Conservation (phyloP, 1,140 invertebrate species). For the Drosophila santomea region DNA sequence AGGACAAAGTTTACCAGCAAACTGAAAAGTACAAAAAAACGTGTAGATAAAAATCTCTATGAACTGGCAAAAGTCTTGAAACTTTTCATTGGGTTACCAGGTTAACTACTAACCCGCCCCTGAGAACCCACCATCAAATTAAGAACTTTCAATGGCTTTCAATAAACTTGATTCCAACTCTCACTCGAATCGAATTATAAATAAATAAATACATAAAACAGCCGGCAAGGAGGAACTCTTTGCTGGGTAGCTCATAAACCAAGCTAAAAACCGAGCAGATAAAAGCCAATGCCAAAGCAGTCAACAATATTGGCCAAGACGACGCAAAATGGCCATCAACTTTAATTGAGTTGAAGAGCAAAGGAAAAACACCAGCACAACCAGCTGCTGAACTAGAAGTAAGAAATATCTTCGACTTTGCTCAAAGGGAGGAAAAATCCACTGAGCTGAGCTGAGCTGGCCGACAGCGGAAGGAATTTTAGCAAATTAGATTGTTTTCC, state of each 20-base stretch:
- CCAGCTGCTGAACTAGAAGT: constrained; percentile 2
- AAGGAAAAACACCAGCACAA: constrained; percentile 39
- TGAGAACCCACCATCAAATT: constrained; percentile 5
- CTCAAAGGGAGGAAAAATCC: not conserved
- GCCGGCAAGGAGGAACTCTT: constrained; percentile 29
- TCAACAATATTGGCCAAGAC: constrained; percentile 67
- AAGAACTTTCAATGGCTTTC: constrained; percentile 25
- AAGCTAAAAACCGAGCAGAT: constrained; percentile 60
- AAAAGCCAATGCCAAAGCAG: constrained; percentile 61
- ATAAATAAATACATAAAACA: constrained; percentile 74
- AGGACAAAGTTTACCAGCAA: constrained; percentile 8
- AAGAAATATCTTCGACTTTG: constrained; percentile 25
- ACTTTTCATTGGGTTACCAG: constrained; percentile 17
- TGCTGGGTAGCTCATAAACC: constrained; percentile 61
- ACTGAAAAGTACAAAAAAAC: not conserved
- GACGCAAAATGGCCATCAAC: constrained; percentile 77
- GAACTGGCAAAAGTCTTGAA: constrained; percentile 14
- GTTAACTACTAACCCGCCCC: constrained; percentile 5
- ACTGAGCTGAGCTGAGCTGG: not conserved
- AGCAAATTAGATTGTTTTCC: constrained; percentile 85
- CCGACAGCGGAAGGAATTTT: constrained; percentile 77
- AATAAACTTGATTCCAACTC: constrained; percentile 33
- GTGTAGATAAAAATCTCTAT: constrained; percentile 19
- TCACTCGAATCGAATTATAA: constrained; percentile 76
- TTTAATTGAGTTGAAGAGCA: constrained; percentile 80